Base-by-base conservation (phyloP, 1,140 invertebrate species). In the Micrasema minimum region DNA sequence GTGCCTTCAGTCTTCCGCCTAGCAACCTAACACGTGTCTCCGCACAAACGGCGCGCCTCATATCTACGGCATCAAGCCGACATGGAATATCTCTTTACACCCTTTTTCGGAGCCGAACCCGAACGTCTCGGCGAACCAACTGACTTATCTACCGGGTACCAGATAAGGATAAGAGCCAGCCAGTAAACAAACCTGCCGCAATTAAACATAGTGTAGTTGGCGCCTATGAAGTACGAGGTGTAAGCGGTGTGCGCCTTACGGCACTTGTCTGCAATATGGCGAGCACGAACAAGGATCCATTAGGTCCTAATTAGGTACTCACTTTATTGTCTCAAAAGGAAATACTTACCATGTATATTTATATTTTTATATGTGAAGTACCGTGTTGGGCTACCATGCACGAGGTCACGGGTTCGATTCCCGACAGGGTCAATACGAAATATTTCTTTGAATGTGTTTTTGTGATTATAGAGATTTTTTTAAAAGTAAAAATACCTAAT, bases 161-260 rank as follows among this genome's bases (percentile, higher is more conserved):
- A 62, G 57, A 62, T 62, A 62, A 62, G 57, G 57, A 51, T 51
- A 51, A 51, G 12, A 31, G 18, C 53, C 12, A 51, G 31, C 37
- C 38, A 31, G 57, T 22, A 62, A 62, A 41, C 37, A 41, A 45
- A 62, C 57, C 57, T 62, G 57, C 41, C 12, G 37, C 37, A 43
- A 43, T 41, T 55, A 55, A 35, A 55, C 26, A 37, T 7, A 57
- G 26, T 57, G 26, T 37, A 35, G 57, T 14, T 62, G 57, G 57
- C 57, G 57, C 57, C 57, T 62, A 37, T n/a, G n/a, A n/a, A n/a
- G n/a, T n/a, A n/a, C n/a, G n/a, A n/a, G 12, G 14, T 20, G 14
- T 20, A 6, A 57, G 31, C 10, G 16, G n/a, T 31, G 26, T n/a
- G 14, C 37, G n/a, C 6, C 23, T 6, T 31, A 23, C 31, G 22